Conservation (phyloP, 2,888 invertebrate species). For the Oscheius sp. region DNA sequence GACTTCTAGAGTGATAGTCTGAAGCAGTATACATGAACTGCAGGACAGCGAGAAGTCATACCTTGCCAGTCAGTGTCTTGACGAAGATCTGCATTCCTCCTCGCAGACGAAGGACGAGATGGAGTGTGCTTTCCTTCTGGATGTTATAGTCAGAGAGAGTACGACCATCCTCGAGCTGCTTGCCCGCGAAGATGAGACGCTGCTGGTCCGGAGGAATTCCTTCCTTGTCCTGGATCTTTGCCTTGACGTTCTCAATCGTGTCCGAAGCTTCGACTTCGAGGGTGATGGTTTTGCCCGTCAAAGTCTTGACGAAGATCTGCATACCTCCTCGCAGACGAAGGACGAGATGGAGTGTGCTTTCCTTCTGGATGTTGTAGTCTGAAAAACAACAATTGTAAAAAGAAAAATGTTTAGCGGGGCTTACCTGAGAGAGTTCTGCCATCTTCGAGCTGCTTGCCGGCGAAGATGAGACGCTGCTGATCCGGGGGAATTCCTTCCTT, state of each 20-base stretch:
- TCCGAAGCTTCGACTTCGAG: constrained; percentile 59
- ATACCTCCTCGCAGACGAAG: constrained; percentile 79
- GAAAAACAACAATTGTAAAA: not conserved
- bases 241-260: constrained; percentile 62
- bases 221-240: constrained; percentile 62
- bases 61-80: constrained; percentile 86
- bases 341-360: constrained; percentile 20
- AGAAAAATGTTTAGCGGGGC: too few species aligned
- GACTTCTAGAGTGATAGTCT: constrained; percentile 79
- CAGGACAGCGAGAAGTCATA: constrained; percentile 11
- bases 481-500: constrained; percentile 64
- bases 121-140: constrained; percentile 39
- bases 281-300: constrained; percentile 88
- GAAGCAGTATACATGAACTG: too few species aligned
- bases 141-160: constrained; percentile 67
- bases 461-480: constrained; percentile 62
- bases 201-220: constrained; percentile 63
- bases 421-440: not conserved
- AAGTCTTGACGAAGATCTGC: constrained; percentile 92
- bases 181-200: constrained; percentile 59
- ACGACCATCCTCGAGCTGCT: constrained; percentile 77
- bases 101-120: constrained; percentile 59
- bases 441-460: constrained; percentile 40
- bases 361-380: constrained; percentile 32
- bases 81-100: constrained; percentile 91